Conservation (phyloP, 2,113 vertebrate genomes). For the Aegotheles bennettii region DNA sequence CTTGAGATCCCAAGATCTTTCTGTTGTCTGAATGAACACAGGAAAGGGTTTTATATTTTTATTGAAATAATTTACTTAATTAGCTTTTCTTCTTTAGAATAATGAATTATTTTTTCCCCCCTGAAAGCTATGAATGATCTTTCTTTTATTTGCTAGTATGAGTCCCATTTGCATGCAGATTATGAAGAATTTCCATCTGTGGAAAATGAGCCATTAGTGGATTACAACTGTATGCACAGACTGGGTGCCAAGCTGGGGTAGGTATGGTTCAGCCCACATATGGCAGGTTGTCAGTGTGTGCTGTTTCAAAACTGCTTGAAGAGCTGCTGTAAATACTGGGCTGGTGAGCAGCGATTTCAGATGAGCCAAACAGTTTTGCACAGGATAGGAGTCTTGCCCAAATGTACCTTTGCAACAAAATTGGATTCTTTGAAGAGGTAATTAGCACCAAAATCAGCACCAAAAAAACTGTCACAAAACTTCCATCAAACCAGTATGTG, state of each 20-base stretch:
- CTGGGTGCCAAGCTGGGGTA: slow-evolving; percentile 94
- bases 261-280: not conserved
- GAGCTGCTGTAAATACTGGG: not conserved
- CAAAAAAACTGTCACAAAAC: not conserved
- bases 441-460: rapidly evolving
- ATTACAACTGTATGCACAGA: slow-evolving; percentile 91
- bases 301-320: not conserved
- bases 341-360: not conserved
- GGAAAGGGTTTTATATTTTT: not conserved
- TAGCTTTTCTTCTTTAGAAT: not conserved
- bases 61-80: not conserved
- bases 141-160: slow-evolving; percentile 69
- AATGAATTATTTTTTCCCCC: not conserved
- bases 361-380: not conserved
- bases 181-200: slow-evolving; percentile 91
- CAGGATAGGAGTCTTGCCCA: not conserved
- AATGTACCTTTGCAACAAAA: not conserved
- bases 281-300: not conserved
- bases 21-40: not conserved
- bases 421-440: not conserved
- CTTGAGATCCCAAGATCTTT: not conserved
- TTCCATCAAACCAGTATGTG: not conserved
- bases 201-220: slow-evolving; percentile 85
- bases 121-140: not conserved
- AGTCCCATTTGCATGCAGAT: slow-evolving; percentile 71